Base-by-base conservation (phyloP, 2,113 vertebrate genomes). In the Pao palembangensis region DNA sequence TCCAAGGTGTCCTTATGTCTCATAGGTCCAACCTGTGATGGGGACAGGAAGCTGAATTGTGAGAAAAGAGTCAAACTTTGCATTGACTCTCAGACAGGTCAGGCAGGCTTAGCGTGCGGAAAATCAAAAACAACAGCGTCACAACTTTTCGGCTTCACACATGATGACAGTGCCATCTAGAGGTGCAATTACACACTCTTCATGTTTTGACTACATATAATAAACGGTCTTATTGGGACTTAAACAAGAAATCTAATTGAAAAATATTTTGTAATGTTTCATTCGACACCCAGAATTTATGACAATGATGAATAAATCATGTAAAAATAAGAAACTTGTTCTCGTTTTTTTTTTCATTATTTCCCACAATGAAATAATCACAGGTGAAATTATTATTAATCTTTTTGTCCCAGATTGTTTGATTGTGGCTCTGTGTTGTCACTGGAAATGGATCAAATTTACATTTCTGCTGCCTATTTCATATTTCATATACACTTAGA, bases 121-220 rank as follows among this genome's bases (percentile, higher is more conserved):
- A 28, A 28, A 28, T 28, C 25, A 38, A 8, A 12, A 38, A 8
- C 34, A 51, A 23, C 21, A 23, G 21, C 21, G 21, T 23, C 21
- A 23, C 21, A 23, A 23, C 21, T 23, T 23, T 23, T 23, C 21
- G 21, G 25, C 60, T 70, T 75, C 67, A 41, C 58, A 76, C 71
- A 85, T 82, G 82, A 65, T 78, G 62, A 84, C 31, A 55, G 73
- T 86, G 87, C 85, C 87, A 87, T 79, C 87, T 88, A 86, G 79
- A 85, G 87, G 87, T 61, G 53, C 50, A 55, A 78, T 76, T 76
- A 64, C 67, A 78, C 73, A 64, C 50, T 74, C 19, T 63, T 75
- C 62, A 77, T 69, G 57, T 71, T 75, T 73, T 49, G 28, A 6
- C 16, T 53, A 11, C 3, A 21, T 5, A 25, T 11, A 64, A 47